Evolutionary conservation across 2,113 vertebrate species (phyloP), one percentile per base, ranked within the genome.

Genomic region (Chaetops frenatus): DNA sequence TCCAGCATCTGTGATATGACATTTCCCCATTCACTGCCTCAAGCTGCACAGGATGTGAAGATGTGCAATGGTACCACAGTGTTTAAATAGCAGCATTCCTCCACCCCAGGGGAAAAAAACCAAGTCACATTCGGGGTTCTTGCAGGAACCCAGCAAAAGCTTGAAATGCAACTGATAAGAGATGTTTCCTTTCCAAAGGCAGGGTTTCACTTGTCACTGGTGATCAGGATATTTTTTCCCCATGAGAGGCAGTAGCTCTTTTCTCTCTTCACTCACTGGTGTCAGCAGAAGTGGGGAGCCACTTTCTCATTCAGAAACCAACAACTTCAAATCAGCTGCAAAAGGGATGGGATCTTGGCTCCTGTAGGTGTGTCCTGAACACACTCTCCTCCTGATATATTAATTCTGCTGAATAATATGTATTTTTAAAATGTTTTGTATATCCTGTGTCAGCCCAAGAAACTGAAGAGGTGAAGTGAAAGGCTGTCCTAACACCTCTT

Each of bases 31-130:
- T 77, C 31, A 11, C 25, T 3, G 3, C 42, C 38, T 78, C 54
- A 40, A 25, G 50, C 6, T 61, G 13, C 84, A 40, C 17, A 58
- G 22, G 31, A 40, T 20, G 22, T 20, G 28, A 48, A 87, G 60
- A n/a, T 15, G 69, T 53, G 50, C 65, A 38, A 3, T 4, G 5
- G 24, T 53, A 53, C 17, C n/a, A 17, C 10, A 50, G 74, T 21
- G 50, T 67, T 85, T 67, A 66, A 81, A 65, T 8, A 80, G 27
- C n/a, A 70, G 6, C 3, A 7, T 48, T 83, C 8, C 28, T 69
- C 17, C 78, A 16, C 3, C 4, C 6, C 12, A 5, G 2, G 15
- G 45, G 35, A 4, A 65, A 57, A 58, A 53, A 16, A 0, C 0
- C 6, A 15, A 62, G 53, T 15, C 19, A 29, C 5, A 62, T 23